A percentile compares a stretch with the other conserved stretches of the same genome.
Conservation (phyloP, 2,113 vertebrate genomes). For the Nesoenas mayeri region DNA sequence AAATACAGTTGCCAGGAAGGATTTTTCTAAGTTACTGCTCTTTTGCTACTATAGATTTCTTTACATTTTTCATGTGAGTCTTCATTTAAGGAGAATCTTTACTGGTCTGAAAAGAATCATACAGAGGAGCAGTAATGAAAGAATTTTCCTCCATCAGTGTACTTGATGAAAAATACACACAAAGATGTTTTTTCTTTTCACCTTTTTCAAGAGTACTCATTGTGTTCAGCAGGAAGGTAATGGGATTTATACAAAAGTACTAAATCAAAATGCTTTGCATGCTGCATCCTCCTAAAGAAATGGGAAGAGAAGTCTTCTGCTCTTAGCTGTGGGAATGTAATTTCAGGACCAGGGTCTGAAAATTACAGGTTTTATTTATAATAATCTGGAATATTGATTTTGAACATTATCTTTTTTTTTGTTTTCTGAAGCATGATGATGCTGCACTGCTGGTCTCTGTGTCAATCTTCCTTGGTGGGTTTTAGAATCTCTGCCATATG, state of each 20-base stretch:
- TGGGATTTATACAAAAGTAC: background rate
- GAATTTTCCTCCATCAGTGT: background rate
- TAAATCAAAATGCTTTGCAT: background rate
- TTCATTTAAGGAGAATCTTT: background rate
- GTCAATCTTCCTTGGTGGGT: fast-evolving
- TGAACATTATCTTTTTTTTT: background rate
- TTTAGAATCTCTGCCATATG: background rate
- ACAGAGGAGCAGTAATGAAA: background rate
- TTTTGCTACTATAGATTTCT: background rate
- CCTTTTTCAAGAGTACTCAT: background rate
- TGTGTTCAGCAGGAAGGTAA: background rate
- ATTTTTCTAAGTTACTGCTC: background rate
- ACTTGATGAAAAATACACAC: background rate
- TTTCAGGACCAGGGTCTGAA: background rate
- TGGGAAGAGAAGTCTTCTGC: background rate
- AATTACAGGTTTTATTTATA: background rate
- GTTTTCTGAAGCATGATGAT: background rate
- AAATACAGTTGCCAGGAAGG: background rate
- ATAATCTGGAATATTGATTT: background rate
- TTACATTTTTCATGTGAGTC: background rate
- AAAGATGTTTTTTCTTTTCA: background rate
- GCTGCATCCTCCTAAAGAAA: background rate
- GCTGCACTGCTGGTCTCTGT: background rate
- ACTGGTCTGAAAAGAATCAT: background rate
- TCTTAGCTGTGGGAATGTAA: background rate